Percentiles rank a stretch among this genome's conserved stretches.
These are phyloP conservation scores for Emydura subglobosa DNA, from an alignment of 2,113 vertebrate genomes.

Conservation along the genomic window DNA sequence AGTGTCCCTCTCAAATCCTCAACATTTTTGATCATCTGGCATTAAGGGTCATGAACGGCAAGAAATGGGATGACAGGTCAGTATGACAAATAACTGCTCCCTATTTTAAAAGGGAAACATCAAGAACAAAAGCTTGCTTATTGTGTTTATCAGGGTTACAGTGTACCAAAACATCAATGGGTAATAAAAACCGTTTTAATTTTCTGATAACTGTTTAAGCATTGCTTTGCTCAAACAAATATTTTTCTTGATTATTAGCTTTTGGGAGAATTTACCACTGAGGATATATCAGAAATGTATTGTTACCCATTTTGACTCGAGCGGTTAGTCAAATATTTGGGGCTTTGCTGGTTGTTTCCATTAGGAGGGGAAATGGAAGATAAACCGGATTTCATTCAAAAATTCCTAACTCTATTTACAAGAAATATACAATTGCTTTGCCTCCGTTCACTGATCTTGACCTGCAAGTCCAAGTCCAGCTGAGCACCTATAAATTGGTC, in stretches of 20 bases:
- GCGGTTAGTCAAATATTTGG: background rate
- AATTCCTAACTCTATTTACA: background rate
- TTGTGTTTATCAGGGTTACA: background rate
- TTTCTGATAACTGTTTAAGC: slow-evolving; percentile 36
- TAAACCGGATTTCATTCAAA: background rate
- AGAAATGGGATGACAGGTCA: background rate
- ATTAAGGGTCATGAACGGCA: slow-evolving; percentile 9
- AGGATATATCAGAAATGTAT: background rate
- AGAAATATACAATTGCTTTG: background rate
- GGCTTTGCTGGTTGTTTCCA: background rate
- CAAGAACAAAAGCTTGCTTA: slow-evolving; percentile 25
- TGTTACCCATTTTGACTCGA: background rate
- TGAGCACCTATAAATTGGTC: background rate
- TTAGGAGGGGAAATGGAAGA: background rate
- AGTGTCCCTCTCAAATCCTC: slow-evolving; percentile 14
- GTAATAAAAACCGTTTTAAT: slow-evolving; percentile 53
- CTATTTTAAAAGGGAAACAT: slow-evolving; percentile 30
- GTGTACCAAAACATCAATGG: background rate
- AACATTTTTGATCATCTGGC: background rate
- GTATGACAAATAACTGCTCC: background rate
- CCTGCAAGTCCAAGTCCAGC: background rate
- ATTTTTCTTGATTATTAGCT: slow-evolving; percentile 45
- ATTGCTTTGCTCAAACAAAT: slow-evolving; percentile 13
- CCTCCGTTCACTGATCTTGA: background rate
- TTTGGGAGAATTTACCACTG: slow-evolving; percentile 27